Evolutionary conservation across 2,888 invertebrate genomes (phyloP), one percentile per base, ranked within the genome.

Genomic region (Punctoribates punctum): DNA sequence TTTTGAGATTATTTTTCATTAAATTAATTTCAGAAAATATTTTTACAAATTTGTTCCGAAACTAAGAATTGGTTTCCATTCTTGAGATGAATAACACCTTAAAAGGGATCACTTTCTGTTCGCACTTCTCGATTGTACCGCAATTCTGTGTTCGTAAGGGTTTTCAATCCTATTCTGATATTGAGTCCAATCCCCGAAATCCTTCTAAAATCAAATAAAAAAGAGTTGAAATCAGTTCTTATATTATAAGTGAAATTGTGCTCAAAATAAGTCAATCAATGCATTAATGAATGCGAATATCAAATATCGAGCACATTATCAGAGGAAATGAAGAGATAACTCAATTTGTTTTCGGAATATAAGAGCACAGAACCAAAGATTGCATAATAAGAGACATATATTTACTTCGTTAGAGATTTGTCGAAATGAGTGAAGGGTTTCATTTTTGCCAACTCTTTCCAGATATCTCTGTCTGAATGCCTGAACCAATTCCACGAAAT

Each of bases 401-500:
- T 74, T 76, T 78, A 79, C 79, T 6, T 78, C 79, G 57, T 78
- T 77, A 29, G 51, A 67, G 25, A 75, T 42, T 34, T 78, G 78
- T 11, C 77, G 38, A 34, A 79, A 79, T 23, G 73, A 76, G 13
- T 76, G 38, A 34, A 78, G 78, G 6, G 77, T 77, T 79, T 87
- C 87, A 77, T 82, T 82, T 77, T 83, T 83, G 48, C 84, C 84
- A 79, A 85, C 84, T 70, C 86, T 85, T 75, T 87, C 84, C 78
- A 91, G 84, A 83, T 90, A 90, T 79, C 87, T 87, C 81, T 87
- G 86, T 76, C 91, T 85, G 80, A 88, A 86, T 51, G 88, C 88
- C 73, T 91, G 83, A n/a, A 92, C 90, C 8, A 89, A 88, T 81
- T 91, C 91, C 23, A 91, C 84, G 81, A 90, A 88, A 4, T 88